Percentiles rank a stretch among this genome's conserved stretches.
These are phyloP conservation scores for Galaxias olidus DNA, from an alignment of 2,797 vertebrate genomes.

Conservation along the genomic window DNA sequence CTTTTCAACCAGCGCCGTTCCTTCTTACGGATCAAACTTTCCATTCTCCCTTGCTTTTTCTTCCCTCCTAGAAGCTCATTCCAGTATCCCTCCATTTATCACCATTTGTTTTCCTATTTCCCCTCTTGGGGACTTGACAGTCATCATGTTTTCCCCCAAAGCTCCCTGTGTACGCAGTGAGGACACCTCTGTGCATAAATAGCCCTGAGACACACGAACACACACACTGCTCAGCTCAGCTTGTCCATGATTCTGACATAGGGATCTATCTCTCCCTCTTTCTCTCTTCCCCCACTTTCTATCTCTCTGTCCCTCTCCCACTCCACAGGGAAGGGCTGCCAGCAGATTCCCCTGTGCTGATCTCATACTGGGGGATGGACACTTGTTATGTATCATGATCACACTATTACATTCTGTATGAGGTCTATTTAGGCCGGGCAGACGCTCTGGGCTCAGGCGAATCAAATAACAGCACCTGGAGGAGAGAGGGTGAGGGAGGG, in stretches of 20 bases:
- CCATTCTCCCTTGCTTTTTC: slow-evolving; percentile 37
- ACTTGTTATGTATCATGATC: slow-evolving; percentile 82
- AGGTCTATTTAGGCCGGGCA: slow-evolving; percentile 76
- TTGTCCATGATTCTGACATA: not conserved
- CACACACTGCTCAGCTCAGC: slow-evolving; percentile 26
- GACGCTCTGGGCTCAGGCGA: slow-evolving; percentile 58
- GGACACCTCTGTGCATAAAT: slow-evolving; percentile 18
- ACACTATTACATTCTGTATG: slow-evolving; percentile 81
- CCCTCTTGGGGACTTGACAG: slow-evolving; percentile 19
- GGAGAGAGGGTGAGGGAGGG: not conserved
- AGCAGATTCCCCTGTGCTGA: slow-evolving; percentile 76
- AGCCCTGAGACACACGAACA: slow-evolving; percentile 39
- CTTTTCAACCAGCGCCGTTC: slow-evolving; percentile 38
- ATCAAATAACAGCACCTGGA: slow-evolving; percentile 65
- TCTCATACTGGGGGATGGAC: slow-evolving; percentile 76
- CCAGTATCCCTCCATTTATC: slow-evolving; percentile 47
- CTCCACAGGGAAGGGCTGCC: slow-evolving; percentile 53
- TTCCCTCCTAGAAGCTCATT: slow-evolving; percentile 18
- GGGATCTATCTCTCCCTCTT: not conserved
- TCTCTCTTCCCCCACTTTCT: not conserved
- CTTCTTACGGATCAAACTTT: too few species aligned
- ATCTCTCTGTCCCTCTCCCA: slow-evolving; percentile 1
- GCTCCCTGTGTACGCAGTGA: slow-evolving; percentile 11
- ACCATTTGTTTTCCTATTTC: not conserved
- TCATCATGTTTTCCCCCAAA: slow-evolving; percentile 23